These are phyloP conservation scores for Copidosoma aretas DNA, from an alignment of 2,888 invertebrate species.

Conservation along the genomic window DNA sequence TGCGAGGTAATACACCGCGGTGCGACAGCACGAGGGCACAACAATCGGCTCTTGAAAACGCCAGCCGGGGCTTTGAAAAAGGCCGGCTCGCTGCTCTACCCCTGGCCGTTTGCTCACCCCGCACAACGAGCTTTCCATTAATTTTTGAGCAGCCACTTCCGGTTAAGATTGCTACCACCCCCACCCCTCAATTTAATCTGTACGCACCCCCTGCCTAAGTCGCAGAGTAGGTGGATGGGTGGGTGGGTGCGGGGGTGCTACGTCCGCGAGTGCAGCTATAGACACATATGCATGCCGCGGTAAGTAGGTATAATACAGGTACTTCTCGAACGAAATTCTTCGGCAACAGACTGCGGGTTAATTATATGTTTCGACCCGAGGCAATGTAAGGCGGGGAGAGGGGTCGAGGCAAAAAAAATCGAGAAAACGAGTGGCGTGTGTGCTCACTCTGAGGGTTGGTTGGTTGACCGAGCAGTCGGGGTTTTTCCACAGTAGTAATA, in stretches of 20 bases:
- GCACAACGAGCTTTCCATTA: conserved; percentile 52
- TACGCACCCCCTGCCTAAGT: conserved; percentile 32
- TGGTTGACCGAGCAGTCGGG: too few relatives aligned
- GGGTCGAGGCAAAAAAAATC: too few relatives aligned
- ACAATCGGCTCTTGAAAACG: conserved; percentile 48
- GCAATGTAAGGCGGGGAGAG: too few relatives aligned
- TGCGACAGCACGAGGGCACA: not conserved
- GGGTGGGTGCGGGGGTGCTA: too few relatives aligned
- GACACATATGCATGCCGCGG: too few relatives aligned
- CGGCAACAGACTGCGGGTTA: conserved; percentile 20
- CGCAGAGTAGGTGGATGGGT: too few relatives aligned
- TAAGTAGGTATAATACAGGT: not conserved
- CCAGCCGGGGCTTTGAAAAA: conserved; percentile 49
- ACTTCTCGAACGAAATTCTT: conserved; percentile 12
- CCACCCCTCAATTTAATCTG: conserved; percentile 53
- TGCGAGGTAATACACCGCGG: not conserved
- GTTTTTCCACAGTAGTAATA: too few relatives aligned
- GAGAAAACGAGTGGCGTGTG: too few relatives aligned
- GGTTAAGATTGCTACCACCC: conserved; percentile 48
- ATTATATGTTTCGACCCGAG: conserved; percentile 20
- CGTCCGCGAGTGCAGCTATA: too few relatives aligned
- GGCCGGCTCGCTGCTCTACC: conserved; percentile 39
- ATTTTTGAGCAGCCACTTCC: conserved; percentile 55
- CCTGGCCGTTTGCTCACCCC: conserved; percentile 21
- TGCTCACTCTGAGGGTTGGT: too few relatives aligned